These are phyloP conservation scores for Polydesmus complanatus DNA, from an alignment of 2,888 invertebrate species.

Conservation along the genomic window DNA sequence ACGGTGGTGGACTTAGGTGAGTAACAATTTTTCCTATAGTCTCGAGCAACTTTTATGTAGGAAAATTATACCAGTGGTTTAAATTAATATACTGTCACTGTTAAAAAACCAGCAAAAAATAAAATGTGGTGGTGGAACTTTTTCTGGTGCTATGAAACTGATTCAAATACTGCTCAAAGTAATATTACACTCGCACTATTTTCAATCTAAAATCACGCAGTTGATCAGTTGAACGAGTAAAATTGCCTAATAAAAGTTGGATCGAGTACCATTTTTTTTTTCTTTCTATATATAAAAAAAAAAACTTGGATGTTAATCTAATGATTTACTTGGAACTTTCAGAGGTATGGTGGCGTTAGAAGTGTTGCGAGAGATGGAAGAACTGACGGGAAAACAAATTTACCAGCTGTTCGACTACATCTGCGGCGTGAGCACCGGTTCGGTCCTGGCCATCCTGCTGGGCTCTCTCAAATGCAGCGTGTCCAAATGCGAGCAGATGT, in stretches of 20 bases:
- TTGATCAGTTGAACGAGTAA: no score
- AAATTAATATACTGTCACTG: conserved; percentile 6
- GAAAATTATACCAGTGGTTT: neutral
- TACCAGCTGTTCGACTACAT: conserved; percentile 68
- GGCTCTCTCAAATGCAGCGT: conserved; percentile 46
- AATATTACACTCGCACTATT: no score
- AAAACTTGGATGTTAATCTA: neutral
- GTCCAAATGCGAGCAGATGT: conserved; percentile 45
- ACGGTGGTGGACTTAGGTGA: conserved; percentile 70
- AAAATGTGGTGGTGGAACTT: neutral
- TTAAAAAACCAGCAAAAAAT: neutral
- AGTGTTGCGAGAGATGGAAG: conserved; percentile 62
- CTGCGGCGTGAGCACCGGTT: conserved; percentile 70
- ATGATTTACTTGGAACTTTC: conserved; percentile 7
- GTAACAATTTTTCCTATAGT: conserved; percentile 6
- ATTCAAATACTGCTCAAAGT: no score
- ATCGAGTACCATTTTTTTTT: no score
- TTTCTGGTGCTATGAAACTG: no score
- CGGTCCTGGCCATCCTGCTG: conserved; percentile 59
- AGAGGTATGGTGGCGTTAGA: conserved; percentile 75
- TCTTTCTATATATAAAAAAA: neutral
- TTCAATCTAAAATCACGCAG: no score
- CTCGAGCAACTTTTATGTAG: neutral
- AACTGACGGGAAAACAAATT: conserved; percentile 43
- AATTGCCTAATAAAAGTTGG: no score